Percentiles rank a stretch among this genome's conserved stretches.
Evolutionary conservation across 2,113 vertebrate genomes (phyloP).

Genomic region (Colinus virginianus): DNA sequence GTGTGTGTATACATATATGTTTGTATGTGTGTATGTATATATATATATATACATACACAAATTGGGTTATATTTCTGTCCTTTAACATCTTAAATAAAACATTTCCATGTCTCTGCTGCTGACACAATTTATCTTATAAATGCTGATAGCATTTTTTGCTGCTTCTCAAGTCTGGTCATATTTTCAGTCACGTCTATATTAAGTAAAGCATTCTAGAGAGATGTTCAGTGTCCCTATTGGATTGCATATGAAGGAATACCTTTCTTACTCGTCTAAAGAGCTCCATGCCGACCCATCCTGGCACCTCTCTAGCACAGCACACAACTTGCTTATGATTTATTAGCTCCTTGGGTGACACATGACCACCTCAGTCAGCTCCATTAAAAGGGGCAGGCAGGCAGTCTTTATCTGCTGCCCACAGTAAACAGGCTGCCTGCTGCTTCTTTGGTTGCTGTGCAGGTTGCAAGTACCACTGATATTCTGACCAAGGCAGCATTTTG

Average conservation of each 20-base stretch:
- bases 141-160: neutral
- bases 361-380: neutral
- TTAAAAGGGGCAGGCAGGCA: neutral
- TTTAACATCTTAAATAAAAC: neutral
- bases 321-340: fast-evolving
- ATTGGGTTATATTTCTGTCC: neutral
- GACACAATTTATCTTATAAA: neutral
- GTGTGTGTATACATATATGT: no score
- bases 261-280: neutral
- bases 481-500: neutral
- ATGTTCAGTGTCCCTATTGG: neutral
- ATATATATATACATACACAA: neutral
- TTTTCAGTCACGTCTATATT: neutral
- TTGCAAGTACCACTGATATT: neutral
- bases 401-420: neutral
- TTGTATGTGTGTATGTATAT: no score
- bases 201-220: neutral
- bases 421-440: neutral
- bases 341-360: neutral
- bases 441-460: neutral
- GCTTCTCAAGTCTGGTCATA: neutral
- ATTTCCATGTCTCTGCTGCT: neutral
- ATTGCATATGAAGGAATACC: neutral
- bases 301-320: neutral
- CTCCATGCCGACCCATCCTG: neutral